phyloP scores from a whole-genome alignment of 2,888 invertebrate genomes.

The Drosophila paranaensis region DNA sequence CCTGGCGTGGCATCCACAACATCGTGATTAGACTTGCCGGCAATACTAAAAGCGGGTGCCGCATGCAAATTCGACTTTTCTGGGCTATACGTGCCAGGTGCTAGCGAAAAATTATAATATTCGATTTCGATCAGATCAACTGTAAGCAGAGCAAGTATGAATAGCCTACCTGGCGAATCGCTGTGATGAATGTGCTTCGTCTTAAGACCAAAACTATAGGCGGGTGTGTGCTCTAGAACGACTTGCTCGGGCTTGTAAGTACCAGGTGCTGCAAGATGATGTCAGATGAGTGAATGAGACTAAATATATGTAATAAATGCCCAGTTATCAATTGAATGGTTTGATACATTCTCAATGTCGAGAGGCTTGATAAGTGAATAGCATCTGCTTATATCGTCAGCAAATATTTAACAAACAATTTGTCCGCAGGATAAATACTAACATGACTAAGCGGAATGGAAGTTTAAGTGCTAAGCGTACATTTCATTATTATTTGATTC shows the following conservation, averaged over 20 bases:
- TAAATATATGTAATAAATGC: background rate
- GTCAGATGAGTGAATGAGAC: constrained; percentile 1
- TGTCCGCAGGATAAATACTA: background rate
- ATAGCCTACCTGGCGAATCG: constrained; percentile 85
- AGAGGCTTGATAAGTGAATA: too few species aligned
- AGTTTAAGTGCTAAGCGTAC: background rate
- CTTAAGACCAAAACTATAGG: constrained; percentile 90
- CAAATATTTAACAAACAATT: background rate
- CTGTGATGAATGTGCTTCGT: constrained; percentile 87
- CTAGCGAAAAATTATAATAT: constrained; percentile 46
- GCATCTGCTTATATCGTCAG: too few species aligned
- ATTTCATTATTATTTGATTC: constrained; percentile 1
- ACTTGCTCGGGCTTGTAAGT: constrained; percentile 87
- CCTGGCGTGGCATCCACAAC: constrained; percentile 83
- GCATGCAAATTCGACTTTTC: constrained; percentile 86
- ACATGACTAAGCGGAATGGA: background rate
- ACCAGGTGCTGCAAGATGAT: constrained; percentile 84
- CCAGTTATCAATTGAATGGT: too few species aligned
- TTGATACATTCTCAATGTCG: background rate
- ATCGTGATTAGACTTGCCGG: constrained; percentile 82
- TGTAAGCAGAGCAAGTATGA: background rate
- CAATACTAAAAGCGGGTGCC: constrained; percentile 87
- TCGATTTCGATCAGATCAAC: background rate
- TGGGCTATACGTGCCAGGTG: constrained; percentile 86
- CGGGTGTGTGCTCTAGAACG: constrained; percentile 87